These are phyloP conservation scores for Antheraea yamamai DNA, from an alignment of 2,888 invertebrate species.

Conservation along the genomic window DNA sequence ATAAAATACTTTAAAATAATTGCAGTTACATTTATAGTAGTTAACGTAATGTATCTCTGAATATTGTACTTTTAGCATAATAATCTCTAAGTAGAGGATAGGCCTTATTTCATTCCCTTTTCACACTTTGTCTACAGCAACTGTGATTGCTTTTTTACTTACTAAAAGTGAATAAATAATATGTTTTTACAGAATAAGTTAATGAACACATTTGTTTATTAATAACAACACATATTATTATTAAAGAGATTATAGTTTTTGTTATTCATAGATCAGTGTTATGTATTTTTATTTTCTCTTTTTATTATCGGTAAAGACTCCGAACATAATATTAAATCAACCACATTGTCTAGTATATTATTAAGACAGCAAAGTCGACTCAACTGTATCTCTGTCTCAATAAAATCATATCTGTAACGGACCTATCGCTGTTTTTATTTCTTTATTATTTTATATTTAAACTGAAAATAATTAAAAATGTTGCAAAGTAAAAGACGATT, in stretches of 20 bases:
- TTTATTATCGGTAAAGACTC: not conserved
- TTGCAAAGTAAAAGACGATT: not conserved
- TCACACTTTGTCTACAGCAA: not conserved
- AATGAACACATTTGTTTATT: not conserved
- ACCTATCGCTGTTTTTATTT: constrained; percentile 6
- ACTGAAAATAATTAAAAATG: not conserved
- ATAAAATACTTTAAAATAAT: not conserved
- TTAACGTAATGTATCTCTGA: not conserved
- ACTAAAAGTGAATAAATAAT: not conserved
- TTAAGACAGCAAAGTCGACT: not conserved
- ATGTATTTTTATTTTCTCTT: not conserved
- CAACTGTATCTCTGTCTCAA: not conserved
- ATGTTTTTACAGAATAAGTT: not conserved
- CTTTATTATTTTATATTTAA: not conserved
- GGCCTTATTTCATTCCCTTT: not conserved
- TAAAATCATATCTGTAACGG: not conserved
- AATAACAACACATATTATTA: not conserved
- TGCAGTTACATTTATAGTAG: not conserved
- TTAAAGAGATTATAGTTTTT: not conserved
- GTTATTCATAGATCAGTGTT: not conserved
- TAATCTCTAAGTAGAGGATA: not conserved
- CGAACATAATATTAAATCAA: not conserved
- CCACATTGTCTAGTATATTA: not conserved
- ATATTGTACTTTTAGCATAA: constrained; percentile 6
- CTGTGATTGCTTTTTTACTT: not conserved